Base-by-base conservation (phyloP, 2,797 vertebrate species). In the Eutrigla gurnardus region DNA sequence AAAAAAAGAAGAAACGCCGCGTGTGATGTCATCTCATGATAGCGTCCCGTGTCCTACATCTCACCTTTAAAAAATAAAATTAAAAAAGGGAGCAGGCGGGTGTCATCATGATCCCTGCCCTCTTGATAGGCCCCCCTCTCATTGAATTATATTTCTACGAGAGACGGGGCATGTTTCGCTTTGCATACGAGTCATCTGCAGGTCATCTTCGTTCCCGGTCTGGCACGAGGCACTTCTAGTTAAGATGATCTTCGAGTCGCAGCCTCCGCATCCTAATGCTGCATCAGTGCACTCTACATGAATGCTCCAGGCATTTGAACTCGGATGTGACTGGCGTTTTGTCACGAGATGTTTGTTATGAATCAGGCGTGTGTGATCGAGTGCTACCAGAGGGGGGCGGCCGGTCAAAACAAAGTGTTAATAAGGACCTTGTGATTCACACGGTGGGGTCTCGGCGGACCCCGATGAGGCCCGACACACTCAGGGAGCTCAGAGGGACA, bases 371-470 rank as follows among this genome's bases (percentile, higher is more conserved):
- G 17, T 18, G 68, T 89, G 86, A 89, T 63, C 65, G 72, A 86
- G 42, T 36, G 69, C 40, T 18, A 50, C 62, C 55, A 47, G 35
- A 73, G 49, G n/a, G 53, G 63, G 54, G 58, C 1, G 43, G 68
- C 68, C 11, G 73, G 53, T 77, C 49, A 70, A 64, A 63, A 65
- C 25, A 82, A 86, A 81, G 43, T 49, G 52, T 83, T 91, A 86
- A 91, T 86, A 88, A 86, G 83, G 14, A 71, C 60, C 40, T 50
- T 50, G 59, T 90, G 87, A 91, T 93, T 85, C 89, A 92, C 50
- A 69, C 12, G 55, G 45, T 60, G 66, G 74, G 47, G 70, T 32
- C 46, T 64, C 46, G 52, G 64, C 63, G 52, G 78, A 25, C 25
- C 74, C 55, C 42, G 49, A 9, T 43, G 78, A 85, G 74, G 80